Base-by-base conservation (phyloP, 2,113 vertebrate genomes). In the Sylvilagus bachmani region DNA sequence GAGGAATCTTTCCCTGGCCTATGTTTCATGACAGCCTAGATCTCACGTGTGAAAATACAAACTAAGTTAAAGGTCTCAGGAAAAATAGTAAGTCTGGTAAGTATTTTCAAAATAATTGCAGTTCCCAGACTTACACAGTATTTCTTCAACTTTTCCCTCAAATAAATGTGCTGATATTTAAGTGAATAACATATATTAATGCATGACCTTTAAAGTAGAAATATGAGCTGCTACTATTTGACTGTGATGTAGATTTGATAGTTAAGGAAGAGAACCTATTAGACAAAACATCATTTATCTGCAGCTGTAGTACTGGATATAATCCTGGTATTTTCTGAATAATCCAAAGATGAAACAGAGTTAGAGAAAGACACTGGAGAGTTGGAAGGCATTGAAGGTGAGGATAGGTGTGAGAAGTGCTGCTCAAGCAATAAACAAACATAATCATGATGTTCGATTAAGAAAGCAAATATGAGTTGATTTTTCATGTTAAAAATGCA, bases 131-230 rank as follows among this genome's bases (percentile, higher is more conserved):
- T 78, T 81, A 51, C 4, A 53, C 10, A 31, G 67, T 88, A 36
- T 36, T 96, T 90, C 33, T 38, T 94, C 24, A 83, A 66, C 6
- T 53, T 90, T 87, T 31, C 81, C 90, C 92, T 94, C 38, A 85
- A 93, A 69, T 69, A 80, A 79, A 62, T 73, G 0, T 49, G 44
- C 31, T 84, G 61, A 51, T 71, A 84, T 88, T 91, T 66, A 95
- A 85, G 73, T 90, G 51, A 62, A 75, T 77, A 49, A 3, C 29
- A 6, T 10, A 21, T 64, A 70, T 91, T 53, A 67, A n/a, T 36
- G 2, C 27, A 55, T 91, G 67, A 87, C 10, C n/a, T 93, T 75
- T 80, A 82, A 49, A 67, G 3, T 24, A 53, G 73, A 80, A 27
- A 44, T 73, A 24, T 66, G n/a, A 77, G 44, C 38, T 66, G 16